Evolutionary conservation across 92 coral and sea anemone genomes (phyloP).

Genomic region (Bergia sp.): DNA sequence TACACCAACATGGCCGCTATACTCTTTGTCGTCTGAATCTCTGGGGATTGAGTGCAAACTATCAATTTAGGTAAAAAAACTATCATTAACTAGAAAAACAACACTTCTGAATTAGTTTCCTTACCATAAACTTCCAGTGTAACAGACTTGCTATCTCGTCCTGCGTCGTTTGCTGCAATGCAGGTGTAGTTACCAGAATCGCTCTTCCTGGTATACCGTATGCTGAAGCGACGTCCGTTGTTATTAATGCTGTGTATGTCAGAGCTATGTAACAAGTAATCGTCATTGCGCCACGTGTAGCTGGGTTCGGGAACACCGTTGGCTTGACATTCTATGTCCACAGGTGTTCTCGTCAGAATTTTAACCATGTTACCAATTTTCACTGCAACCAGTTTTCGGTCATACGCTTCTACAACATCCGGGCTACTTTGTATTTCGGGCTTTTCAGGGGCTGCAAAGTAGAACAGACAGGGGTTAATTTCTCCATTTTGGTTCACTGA

Average conservation of each 20-base stretch:
- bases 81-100: too few species aligned
- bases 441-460: slow-evolving; percentile 36
- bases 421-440: slow-evolving; percentile 23
- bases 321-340: slow-evolving; percentile 29
- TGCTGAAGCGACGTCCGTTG: slow-evolving; percentile 4
- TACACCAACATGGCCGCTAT: too few species aligned
- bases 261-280: not conserved
- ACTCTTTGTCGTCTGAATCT: too few species aligned
- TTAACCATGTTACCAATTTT: slow-evolving; percentile 29
- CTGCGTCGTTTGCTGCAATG: slow-evolving; percentile 36
- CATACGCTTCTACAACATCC: slow-evolving; percentile 18
- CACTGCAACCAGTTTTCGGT: slow-evolving; percentile 10
- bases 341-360: slow-evolving; percentile 16
- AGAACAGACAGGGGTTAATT: not conserved
- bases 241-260: not conserved
- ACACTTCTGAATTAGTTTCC: not conserved
- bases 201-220: not conserved
- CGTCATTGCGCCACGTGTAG: slow-evolving; percentile 18
- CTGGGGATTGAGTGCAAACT: too few species aligned
- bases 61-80: too few species aligned
- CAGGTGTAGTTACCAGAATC: slow-evolving; percentile 25
- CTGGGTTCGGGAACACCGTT: slow-evolving; percentile 20
- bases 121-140: slow-evolving; percentile 20
- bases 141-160: slow-evolving; percentile 23
- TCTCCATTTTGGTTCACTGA: too few species aligned